Percentiles rank a stretch among this genome's conserved stretches.
phyloP scores from a whole-genome alignment of 1,140 invertebrate species.

The Sarcophaga peregrina region DNA sequence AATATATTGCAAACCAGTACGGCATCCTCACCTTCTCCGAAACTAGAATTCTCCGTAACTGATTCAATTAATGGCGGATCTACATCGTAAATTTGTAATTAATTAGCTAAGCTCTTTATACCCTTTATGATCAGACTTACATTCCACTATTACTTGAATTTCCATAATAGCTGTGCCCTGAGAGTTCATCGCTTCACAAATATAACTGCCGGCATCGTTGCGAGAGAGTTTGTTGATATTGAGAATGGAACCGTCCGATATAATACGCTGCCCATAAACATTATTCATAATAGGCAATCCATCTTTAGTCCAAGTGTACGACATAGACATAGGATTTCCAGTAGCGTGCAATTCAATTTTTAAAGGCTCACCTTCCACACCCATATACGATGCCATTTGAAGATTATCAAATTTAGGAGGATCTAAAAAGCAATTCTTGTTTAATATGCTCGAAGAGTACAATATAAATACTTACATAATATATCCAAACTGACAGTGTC shows the following conservation, averaged over 20 bases:
- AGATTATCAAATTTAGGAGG: constrained; percentile 77
- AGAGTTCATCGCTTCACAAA: constrained; percentile 87
- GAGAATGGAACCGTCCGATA: constrained; percentile 81
- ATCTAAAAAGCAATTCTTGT: constrained; percentile 68
- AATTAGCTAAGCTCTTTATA: background rate
- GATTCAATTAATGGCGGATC: constrained; percentile 76
- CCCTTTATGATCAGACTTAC: constrained; percentile 73
- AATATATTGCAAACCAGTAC: constrained; percentile 87
- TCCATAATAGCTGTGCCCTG: constrained; percentile 84
- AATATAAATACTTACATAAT: constrained; percentile 79
- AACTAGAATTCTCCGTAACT: constrained; percentile 78
- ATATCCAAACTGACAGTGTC: constrained; percentile 90
- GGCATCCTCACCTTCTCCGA: constrained; percentile 82
- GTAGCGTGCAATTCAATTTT: constrained; percentile 82
- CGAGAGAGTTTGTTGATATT: constrained; percentile 84
- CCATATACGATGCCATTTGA: constrained; percentile 72
- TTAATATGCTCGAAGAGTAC: background rate
- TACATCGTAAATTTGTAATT: constrained; percentile 38
- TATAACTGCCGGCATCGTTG: constrained; percentile 88
- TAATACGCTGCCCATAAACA: constrained; percentile 70
- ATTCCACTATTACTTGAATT: constrained; percentile 88
- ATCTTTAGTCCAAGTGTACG: constrained; percentile 90
- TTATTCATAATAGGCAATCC: constrained; percentile 73
- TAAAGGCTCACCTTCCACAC: constrained; percentile 85
- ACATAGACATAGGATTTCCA: constrained; percentile 86